Evolutionary conservation across 2,113 vertebrate species (phyloP).

Genomic region (Hemiprocne comata): DNA sequence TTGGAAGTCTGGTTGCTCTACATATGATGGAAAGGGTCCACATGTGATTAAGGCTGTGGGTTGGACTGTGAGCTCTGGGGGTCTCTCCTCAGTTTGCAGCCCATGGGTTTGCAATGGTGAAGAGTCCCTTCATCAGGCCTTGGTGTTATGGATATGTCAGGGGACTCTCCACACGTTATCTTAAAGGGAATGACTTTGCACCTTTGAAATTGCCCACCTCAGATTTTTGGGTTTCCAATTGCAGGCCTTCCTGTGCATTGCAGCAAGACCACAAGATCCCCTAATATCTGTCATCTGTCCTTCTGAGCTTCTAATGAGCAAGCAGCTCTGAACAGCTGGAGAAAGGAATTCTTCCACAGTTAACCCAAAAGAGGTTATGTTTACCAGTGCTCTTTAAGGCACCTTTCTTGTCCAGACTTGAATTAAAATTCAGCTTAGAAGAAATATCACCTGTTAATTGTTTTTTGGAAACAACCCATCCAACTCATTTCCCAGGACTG

Average conservation of each 20-base stretch:
- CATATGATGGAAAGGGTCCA: background rate
- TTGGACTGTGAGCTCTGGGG: background rate
- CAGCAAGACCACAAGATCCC: background rate
- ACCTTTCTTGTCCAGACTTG: background rate
- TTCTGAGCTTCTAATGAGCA: background rate
- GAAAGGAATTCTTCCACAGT: background rate
- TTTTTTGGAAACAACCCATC: background rate
- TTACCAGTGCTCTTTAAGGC: background rate
- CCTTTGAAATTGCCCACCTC: background rate
- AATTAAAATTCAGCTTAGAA: background rate
- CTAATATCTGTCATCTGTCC: background rate
- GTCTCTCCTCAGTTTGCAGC: background rate
- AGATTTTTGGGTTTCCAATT: background rate
- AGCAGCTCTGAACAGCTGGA: background rate
- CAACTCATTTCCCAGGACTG: background rate
- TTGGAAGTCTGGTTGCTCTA: background rate
- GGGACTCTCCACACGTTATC: background rate
- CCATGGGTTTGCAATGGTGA: background rate
- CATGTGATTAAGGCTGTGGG: rapidly evolving
- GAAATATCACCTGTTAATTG: background rate
- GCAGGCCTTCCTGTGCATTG: background rate
- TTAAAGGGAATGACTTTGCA: background rate
- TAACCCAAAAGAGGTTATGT: background rate
- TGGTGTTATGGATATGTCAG: background rate
- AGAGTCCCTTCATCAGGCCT: background rate